Base-by-base conservation (phyloP, 2,797 vertebrate species). In the Aphelocoma californica region DNA sequence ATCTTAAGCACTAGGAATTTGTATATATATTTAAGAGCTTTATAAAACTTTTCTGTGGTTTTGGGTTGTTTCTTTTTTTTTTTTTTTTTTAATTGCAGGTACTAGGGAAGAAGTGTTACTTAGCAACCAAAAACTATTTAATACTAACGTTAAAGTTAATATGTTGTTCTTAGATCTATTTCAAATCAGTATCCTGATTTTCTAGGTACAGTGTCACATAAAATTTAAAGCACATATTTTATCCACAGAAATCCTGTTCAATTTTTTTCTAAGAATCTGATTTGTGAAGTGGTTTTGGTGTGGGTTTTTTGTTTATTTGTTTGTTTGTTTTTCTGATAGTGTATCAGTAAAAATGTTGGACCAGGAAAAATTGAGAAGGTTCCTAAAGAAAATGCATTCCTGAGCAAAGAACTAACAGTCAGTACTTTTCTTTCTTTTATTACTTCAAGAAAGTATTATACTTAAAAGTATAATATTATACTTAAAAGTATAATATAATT, bases 391-490 rank as follows among this genome's bases (percentile, higher is more conserved):
- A 97, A 99, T 32, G 98, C 98, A 66, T 98, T 98, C 93, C 97
- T 99, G 29, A 96, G 66, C 48, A 96, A 97, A 93, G 98, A 99
- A 13, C 86, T 99, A 71, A 98, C 97, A 50, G 99, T 99, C 91
- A 90, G 98, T 98, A 94, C 24, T 58, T 36, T 79, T 65, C 42
- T 38, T 32, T n/a, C 8, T 74, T 42, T 45, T 81, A 74, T 57
- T 88, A 50, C 26, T 71, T 85, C 58, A 60, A 25, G 7, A 47
- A 79, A 69, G 7, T 15, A 34, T 42, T 36, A 36, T 36, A 36
- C 36, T 36, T 36, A 36, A 36, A 36, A 36, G 38, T 38, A 38
- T 13, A 38, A 38, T 38, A 38, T 12, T 69, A 73, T 88, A 73
- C 7, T 44, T 69, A 38, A 18, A 58, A 78, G 2, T 81, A 31